Evolutionary conservation across 2,113 vertebrate species (phyloP).

Genomic region (Zosterops borbonicus): DNA sequence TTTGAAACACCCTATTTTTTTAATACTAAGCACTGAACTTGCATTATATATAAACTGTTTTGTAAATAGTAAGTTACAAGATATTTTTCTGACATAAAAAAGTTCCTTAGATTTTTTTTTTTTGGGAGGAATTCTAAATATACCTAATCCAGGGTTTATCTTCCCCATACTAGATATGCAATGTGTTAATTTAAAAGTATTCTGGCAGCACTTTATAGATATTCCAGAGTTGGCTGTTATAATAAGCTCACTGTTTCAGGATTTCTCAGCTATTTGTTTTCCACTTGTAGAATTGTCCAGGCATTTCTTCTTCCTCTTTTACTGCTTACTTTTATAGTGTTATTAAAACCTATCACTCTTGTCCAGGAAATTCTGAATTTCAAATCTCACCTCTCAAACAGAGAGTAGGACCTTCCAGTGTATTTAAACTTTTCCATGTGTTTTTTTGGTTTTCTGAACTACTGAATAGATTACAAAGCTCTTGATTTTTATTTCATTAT

Average conservation of each 20-base stretch:
- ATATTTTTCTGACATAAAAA: background rate
- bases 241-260: background rate
- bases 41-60: background rate
- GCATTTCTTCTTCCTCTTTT: constrained; percentile 29
- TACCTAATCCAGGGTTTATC: background rate
- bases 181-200: background rate
- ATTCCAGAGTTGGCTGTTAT: background rate
- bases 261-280: constrained; percentile 38
- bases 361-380: constrained; percentile 46
- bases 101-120: background rate
- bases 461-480: background rate
- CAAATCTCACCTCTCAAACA: background rate
- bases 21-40: background rate
- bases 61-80: background rate
- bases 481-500: background rate
- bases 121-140: background rate
- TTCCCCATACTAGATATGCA: background rate
- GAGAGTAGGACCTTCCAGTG: background rate
- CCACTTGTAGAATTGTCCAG: background rate
- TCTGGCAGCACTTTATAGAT: background rate
- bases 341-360: background rate
- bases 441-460: background rate
- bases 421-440: background rate
- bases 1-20: background rate
- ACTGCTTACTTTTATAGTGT: background rate